phyloP scores from a whole-genome alignment of 2,797 vertebrate genomes.

The Notolepis coatsorum region DNA sequence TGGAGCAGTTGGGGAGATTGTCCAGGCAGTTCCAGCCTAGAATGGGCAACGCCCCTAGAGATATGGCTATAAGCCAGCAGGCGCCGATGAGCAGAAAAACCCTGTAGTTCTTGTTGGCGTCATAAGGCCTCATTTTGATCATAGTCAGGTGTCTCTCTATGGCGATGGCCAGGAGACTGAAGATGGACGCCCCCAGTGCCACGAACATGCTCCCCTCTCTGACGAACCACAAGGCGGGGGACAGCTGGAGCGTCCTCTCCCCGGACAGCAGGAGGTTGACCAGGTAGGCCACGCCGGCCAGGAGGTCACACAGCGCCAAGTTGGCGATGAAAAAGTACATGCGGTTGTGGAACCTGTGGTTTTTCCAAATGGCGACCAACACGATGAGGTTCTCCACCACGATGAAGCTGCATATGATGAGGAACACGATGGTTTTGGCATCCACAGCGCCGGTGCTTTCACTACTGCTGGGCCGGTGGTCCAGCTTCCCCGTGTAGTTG shows the following conservation, averaged over 20 bases:
- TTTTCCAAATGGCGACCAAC: constrained; percentile 94
- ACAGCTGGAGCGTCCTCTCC: constrained; percentile 88
- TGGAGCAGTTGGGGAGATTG: constrained; percentile 91
- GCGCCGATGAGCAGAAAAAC: constrained; percentile 95
- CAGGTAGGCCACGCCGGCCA: constrained; percentile 90
- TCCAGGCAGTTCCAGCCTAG: constrained; percentile 95
- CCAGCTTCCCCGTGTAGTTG: constrained; percentile 91
- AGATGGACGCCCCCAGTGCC: constrained; percentile 91
- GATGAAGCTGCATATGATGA: constrained; percentile 90
- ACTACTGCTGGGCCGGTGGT: constrained; percentile 69
- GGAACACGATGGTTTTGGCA: constrained; percentile 80
- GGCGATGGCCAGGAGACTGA: constrained; percentile 94
- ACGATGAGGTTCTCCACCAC: constrained; percentile 95
- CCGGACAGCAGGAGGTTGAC: constrained; percentile 95
- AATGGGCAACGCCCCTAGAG: constrained; percentile 91
- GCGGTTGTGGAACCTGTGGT: constrained; percentile 94
- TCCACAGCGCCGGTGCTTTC: constrained; percentile 47
- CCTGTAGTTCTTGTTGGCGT: constrained; percentile 93
- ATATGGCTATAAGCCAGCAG: constrained; percentile 92
- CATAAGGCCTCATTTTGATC: constrained; percentile 98
- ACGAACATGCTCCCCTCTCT: constrained; percentile 97
- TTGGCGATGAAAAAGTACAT: constrained; percentile 99
- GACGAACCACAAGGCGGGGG: constrained; percentile 88
- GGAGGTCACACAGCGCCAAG: constrained; percentile 93
- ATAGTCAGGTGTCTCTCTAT: constrained; percentile 97